A percentile compares a stretch with the other conserved stretches of the same genome.
Evolutionary conservation across 2,888 invertebrate species (phyloP).

Genomic region (Heliconius aoede): DNA sequence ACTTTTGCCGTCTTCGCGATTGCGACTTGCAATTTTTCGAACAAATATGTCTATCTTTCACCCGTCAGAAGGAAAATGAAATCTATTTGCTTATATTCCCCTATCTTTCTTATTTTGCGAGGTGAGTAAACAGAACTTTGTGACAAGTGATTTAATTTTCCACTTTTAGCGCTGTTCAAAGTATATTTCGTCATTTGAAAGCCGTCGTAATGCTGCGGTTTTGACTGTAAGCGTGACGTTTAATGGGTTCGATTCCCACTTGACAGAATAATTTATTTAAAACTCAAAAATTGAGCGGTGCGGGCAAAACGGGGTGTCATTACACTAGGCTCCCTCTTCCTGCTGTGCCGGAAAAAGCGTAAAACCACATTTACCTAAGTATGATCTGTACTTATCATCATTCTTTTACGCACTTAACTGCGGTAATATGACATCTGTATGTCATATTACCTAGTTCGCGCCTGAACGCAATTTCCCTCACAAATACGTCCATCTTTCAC

Average conservation of each 20-base stretch:
- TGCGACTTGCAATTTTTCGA: constrained; percentile 18
- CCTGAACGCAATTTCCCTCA: constrained; percentile 47
- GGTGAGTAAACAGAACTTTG: background rate
- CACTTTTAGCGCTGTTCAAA: too few relatives aligned
- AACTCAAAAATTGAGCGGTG: background rate
- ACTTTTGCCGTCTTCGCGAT: constrained; percentile 14
- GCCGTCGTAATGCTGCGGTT: too few relatives aligned
- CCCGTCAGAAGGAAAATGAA: background rate
- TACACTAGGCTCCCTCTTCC: too few relatives aligned
- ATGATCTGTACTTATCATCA: background rate
- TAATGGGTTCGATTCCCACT: background rate
- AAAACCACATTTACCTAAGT: background rate
- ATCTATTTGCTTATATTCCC: background rate
- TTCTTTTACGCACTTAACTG: background rate
- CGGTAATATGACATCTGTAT: background rate
- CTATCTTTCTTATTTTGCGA: constrained; percentile 1
- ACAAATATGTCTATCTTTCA: constrained; percentile 24
- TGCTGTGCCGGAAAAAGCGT: too few relatives aligned
- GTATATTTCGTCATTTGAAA: too few relatives aligned
- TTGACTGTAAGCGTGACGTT: too few relatives aligned
- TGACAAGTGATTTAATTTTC: background rate
- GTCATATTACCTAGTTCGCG: background rate
- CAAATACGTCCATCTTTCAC: constrained; percentile 58
- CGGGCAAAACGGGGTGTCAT: too few relatives aligned
- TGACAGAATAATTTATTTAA: background rate